These are phyloP conservation scores for Lasioglossum malachurum DNA, from an alignment of 2,888 invertebrate species.

Conservation along the genomic window DNA sequence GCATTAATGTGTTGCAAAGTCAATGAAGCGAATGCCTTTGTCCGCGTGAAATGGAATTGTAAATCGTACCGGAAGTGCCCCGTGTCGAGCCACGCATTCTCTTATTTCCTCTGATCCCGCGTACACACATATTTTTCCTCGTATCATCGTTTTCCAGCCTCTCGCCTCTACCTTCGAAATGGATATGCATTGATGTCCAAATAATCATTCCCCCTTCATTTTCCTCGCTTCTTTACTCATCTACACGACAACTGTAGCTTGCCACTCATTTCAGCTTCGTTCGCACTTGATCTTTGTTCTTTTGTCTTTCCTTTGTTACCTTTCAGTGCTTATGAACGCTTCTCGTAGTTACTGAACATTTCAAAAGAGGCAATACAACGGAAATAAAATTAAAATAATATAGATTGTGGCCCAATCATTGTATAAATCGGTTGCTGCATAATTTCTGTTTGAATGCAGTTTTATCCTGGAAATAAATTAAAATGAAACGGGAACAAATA, in stretches of 20 bases:
- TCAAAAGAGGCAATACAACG: not conserved
- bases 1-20: slow-evolving; percentile 35
- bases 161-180: slow-evolving; percentile 17
- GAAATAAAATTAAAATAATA: not conserved
- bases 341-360: not conserved
- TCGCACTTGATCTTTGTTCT: not conserved
- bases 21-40: slow-evolving; percentile 55
- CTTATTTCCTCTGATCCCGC: slow-evolving; percentile 39
- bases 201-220: slow-evolving; percentile 20
- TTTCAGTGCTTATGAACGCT: not conserved
- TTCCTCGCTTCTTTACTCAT: not conserved
- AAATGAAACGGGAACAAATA: not conserved
- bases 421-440: too few relatives aligned
- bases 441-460: not conserved
- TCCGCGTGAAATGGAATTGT: slow-evolving; percentile 55
- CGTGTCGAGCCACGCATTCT: slow-evolving; percentile 30
- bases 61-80: slow-evolving; percentile 50
- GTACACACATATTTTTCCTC: slow-evolving; percentile 13
- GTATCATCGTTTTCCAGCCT: slow-evolving; percentile 21
- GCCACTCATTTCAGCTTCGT: not conserved
- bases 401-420: not conserved
- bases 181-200: slow-evolving; percentile 19
- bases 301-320: not conserved
- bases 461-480: not conserved
- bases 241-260: not conserved